phyloP scores from a whole-genome alignment of 2,113 vertebrate species.

The Tyrannus savana region DNA sequence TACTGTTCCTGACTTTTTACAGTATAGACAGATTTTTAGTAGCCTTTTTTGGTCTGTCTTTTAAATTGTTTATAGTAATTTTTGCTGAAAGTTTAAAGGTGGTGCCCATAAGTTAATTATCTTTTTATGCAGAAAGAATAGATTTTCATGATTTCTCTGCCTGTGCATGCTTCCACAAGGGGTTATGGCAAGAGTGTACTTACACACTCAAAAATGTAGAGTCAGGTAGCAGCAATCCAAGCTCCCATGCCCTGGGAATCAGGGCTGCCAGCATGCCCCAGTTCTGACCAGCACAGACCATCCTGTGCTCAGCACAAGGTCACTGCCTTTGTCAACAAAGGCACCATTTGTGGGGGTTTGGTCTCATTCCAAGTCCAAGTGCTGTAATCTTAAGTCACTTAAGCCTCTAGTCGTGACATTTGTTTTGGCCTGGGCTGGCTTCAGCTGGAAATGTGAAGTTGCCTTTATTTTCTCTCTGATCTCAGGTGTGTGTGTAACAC shows the following conservation, averaged over 20 bases:
- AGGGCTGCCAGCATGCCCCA: neutral
- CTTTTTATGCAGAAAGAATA: neutral
- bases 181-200: neutral
- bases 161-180: neutral
- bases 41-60: neutral
- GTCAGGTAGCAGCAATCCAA: neutral
- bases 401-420: neutral
- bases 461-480: neutral
- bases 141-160: neutral
- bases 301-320: neutral
- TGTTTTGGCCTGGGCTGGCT: neutral
- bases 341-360: neutral
- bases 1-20: neutral
- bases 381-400: conserved; percentile 10
- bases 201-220: neutral
- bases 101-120: neutral
- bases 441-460: neutral
- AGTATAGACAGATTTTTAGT: neutral
- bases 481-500: neutral
- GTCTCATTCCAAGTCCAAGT: neutral
- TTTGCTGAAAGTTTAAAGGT: neutral
- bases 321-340: neutral
- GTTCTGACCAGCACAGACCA: neutral
- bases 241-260: neutral
- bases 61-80: neutral